Evolutionary conservation across 2,888 invertebrate species (phyloP), one percentile per base, ranked within the genome.

Genomic region (Rotaria sp.): DNA sequence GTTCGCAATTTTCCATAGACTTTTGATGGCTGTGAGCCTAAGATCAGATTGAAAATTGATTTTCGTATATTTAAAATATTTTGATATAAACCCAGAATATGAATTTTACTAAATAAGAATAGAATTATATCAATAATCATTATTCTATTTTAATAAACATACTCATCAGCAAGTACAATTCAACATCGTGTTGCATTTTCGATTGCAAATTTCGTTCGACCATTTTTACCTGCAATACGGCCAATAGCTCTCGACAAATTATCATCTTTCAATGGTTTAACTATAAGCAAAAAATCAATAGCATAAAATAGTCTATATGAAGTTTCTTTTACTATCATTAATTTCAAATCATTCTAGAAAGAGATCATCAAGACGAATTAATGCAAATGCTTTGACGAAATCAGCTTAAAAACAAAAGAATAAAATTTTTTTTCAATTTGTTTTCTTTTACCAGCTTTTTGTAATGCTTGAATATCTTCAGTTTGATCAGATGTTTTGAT

Each of bases 101-200:
- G 97, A 88, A 99, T 95, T 93, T 96, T 97, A 41, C 95, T 92
- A 89, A 87, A 90, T 89, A 85, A 85, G 52, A 45, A 55, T 45
- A n/a, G 13, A 18, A n/a, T 15, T 45, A 24, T 24, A 5, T 21
- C 7, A n/a, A 13, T 50, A 52, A n/a, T n/a, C n/a, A n/a, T 48
- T 41, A 7, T 30, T 52, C 13, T n/a, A 80, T n/a, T 41, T 48
- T 26, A 50, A 26, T 21, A n/a, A 48, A 86, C 88, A 86, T 88
- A 90, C 90, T 88, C 94, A 90, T 98, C 97, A 38, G 98, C 98
- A 87, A 99, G 92, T 45, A 99, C 96, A 90, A 99, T 97, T 90
- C 99, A 94, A 0, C 98, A 98, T 92, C 97, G 97, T 0, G 98
- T 99, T 0, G 95, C 96, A 92, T 99, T 99, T 92, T 99, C 99